Evolutionary conservation across 2,888 invertebrate species (phyloP).

Genomic region (Miltochrista miniata): DNA sequence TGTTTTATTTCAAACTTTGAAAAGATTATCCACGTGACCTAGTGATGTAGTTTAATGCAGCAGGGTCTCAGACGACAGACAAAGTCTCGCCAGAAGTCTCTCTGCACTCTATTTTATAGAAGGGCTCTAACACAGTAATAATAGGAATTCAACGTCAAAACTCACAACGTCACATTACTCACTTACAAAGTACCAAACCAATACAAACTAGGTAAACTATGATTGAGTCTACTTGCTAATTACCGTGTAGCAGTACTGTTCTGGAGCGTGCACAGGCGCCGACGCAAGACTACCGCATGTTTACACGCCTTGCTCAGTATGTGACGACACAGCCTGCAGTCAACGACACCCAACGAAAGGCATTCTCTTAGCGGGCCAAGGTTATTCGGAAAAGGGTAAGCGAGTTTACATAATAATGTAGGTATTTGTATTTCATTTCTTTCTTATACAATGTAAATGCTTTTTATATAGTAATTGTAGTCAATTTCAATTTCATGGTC

Average conservation of each 20-base stretch:
- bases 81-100: too few relatives aligned
- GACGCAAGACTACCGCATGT: conserved; percentile 20
- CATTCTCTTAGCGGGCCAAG: conserved; percentile 51
- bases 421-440: conserved; percentile 5
- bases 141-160: too few relatives aligned
- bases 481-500: too few relatives aligned
- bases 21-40: too few relatives aligned
- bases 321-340: conserved; percentile 20
- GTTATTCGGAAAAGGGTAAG: conserved; percentile 46
- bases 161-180: background rate
- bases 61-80: too few relatives aligned
- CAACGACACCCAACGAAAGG: conserved; percentile 45
- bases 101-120: too few relatives aligned
- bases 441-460: conserved; percentile 2
- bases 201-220: background rate
- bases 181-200: background rate
- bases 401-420: conserved; percentile 7
- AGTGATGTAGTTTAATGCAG: too few relatives aligned
- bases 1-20: too few relatives aligned
- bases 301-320: conserved; percentile 14
- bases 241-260: conserved; percentile 17
- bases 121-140: too few relatives aligned
- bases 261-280: conserved; percentile 16
- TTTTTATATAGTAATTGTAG: conserved; percentile 3
- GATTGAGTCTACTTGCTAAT: conserved; percentile 19